These are phyloP conservation scores for Chlorospingus semifuscus DNA, from an alignment of 2,797 vertebrate genomes.

Conservation along the genomic window DNA sequence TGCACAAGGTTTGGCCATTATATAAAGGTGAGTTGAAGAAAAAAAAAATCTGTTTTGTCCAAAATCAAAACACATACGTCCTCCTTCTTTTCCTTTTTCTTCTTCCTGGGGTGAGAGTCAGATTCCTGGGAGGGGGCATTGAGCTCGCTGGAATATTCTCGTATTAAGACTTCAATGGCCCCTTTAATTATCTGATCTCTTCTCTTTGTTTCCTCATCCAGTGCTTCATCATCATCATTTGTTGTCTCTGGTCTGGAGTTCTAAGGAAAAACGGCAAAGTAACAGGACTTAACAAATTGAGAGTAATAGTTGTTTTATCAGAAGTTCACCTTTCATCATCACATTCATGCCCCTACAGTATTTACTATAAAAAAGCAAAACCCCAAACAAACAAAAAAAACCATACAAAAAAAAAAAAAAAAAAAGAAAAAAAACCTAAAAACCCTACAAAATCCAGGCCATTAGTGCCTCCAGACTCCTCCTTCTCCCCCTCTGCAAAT, in stretches of 20 bases:
- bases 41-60: slow-evolving; percentile 71
- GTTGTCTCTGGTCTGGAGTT: slow-evolving; percentile 82
- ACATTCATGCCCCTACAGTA: not conserved
- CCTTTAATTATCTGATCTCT: slow-evolving; percentile 94
- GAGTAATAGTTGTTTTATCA: not conserved
- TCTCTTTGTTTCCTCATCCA: slow-evolving; percentile 96
- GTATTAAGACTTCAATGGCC: slow-evolving; percentile 93
- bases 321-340: not conserved
- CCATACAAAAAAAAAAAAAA: not conserved
- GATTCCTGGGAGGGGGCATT: slow-evolving; percentile 94
- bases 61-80: slow-evolving; percentile 87
- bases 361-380: not conserved
- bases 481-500: too few species aligned
- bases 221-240: slow-evolving; percentile 87
- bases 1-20: slow-evolving; percentile 68
- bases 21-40: slow-evolving; percentile 70
- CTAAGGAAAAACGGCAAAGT: slow-evolving; percentile 73
- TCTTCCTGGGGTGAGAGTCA: slow-evolving; percentile 93
- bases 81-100: slow-evolving; percentile 98
- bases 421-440: not conserved
- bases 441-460: too few species aligned
- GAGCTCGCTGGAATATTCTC: slow-evolving; percentile 95
- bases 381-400: not conserved
- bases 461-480: too few species aligned
- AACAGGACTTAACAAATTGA: slow-evolving; percentile 21